phyloP scores from a whole-genome alignment of 2,888 invertebrate species.

The Tetropium fuscum region DNA sequence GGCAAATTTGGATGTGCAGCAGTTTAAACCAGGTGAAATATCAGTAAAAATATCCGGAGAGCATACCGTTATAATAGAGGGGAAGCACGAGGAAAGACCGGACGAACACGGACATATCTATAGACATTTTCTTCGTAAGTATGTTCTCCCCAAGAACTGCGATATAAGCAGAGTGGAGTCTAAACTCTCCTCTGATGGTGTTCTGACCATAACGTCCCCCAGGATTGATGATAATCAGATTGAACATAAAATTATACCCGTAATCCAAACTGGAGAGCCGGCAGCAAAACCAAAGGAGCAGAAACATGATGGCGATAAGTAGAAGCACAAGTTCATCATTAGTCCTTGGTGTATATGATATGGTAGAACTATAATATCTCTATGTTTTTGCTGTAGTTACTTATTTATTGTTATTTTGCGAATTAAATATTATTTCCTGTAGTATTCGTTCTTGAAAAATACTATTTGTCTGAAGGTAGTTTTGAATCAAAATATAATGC shows the following conservation, averaged over 20 bases:
- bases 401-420: too few relatives aligned
- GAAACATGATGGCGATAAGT: conserved; percentile 3
- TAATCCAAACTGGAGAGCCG: conserved; percentile 23
- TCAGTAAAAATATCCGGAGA: conserved; percentile 77
- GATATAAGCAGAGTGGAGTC: conserved; percentile 80
- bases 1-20: conserved; percentile 80
- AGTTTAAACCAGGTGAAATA: conserved; percentile 83
- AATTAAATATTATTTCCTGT: too few relatives aligned
- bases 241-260: conserved; percentile 29
- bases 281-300: background rate
- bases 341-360: background rate
- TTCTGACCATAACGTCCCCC: conserved; percentile 77
- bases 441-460: too few relatives aligned
- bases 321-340: background rate
- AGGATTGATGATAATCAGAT: conserved; percentile 41
- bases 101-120: conserved; percentile 82
- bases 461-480: too few relatives aligned
- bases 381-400: too few relatives aligned
- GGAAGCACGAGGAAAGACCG: conserved; percentile 81
- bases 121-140: conserved; percentile 81
- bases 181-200: conserved; percentile 82
- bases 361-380: too few relatives aligned
- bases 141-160: conserved; percentile 79
- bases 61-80: conserved; percentile 78
- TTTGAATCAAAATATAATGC: too few relatives aligned